Percentiles rank a stretch among this genome's conserved stretches.
phyloP scores from a whole-genome alignment of 2,113 vertebrate genomes.

The Thalassarche chlororhynchos region DNA sequence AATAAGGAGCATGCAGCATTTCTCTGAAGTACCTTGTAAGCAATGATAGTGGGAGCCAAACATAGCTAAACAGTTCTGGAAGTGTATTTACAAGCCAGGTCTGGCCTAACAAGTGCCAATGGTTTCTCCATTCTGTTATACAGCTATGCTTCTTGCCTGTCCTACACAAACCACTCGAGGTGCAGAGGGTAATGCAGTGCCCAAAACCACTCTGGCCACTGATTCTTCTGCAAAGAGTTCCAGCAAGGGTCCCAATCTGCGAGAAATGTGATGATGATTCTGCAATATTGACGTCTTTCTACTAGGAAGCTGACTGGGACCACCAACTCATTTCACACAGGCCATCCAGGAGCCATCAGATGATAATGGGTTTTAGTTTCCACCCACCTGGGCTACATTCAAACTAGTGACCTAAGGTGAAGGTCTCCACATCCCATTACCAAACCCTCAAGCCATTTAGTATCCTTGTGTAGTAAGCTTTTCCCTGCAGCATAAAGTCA shows the following conservation, averaged over 20 bases:
- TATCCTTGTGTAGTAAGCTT: neutral
- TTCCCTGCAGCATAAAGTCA: neutral
- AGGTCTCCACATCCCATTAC: conserved; percentile 65
- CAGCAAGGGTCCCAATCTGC: neutral
- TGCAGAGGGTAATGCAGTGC: neutral
- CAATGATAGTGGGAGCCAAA: neutral
- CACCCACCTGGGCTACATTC: conserved; percentile 61
- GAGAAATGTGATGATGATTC: neutral
- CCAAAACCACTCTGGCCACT: neutral
- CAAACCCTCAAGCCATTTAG: conserved; percentile 23
- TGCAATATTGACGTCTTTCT: neutral
- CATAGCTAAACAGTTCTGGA: neutral
- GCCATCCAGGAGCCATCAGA: conserved; percentile 26
- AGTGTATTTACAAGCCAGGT: neutral
- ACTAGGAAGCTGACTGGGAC: neutral
- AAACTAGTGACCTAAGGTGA: conserved; percentile 63
- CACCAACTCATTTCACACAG: conserved; percentile 62
- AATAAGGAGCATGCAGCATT: neutral
- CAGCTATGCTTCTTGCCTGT: neutral
- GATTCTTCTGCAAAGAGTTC: neutral
- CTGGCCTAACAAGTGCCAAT: neutral
- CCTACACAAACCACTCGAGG: neutral
- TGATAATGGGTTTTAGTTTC: conserved; percentile 64
- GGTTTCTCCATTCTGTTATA: neutral
- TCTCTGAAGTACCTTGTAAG: neutral